Evolutionary conservation across 1,140 invertebrate genomes (phyloP).

Genomic region (Chrysopa pallens): DNA sequence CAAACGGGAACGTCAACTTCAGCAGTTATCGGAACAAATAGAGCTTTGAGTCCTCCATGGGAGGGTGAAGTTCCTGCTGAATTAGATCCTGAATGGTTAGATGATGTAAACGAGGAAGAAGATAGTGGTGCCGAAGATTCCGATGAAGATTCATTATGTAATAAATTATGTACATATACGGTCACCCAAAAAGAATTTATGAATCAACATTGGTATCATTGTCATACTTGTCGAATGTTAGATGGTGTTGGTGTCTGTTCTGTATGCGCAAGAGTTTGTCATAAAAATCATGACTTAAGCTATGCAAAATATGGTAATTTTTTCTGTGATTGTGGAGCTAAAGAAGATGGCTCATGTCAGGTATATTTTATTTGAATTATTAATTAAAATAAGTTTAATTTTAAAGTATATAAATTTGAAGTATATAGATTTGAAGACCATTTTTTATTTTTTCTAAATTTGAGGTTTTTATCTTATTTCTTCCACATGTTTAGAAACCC

Average conservation of each 20-base stretch:
- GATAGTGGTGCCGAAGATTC: slow-evolving; percentile 86
- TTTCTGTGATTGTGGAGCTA: slow-evolving; percentile 97
- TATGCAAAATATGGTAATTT: slow-evolving; percentile 98
- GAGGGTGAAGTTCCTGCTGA: slow-evolving; percentile 57
- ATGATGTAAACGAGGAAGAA: slow-evolving; percentile 76
- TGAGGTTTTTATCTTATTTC: too few species aligned
- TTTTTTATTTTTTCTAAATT: too few species aligned
- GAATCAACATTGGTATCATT: slow-evolving; percentile 97
- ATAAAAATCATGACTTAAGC: slow-evolving; percentile 89
- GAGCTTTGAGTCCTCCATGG: slow-evolving; percentile 55
- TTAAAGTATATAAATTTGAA: not conserved
- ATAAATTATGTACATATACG: slow-evolving; percentile 93
- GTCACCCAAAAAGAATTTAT: slow-evolving; percentile 96
- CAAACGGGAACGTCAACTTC: slow-evolving; percentile 12
- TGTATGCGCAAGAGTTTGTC: slow-evolving; percentile 91
- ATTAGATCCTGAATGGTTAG: slow-evolving; percentile 63
- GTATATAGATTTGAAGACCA: too few species aligned
- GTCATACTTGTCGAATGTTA: slow-evolving; percentile 95
- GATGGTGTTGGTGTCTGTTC: slow-evolving; percentile 96
- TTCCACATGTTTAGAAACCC: too few species aligned
- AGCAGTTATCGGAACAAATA: slow-evolving; percentile 23
- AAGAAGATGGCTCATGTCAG: slow-evolving; percentile 58
- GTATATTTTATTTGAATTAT: slow-evolving; percentile 10
- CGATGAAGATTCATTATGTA: slow-evolving; percentile 85
- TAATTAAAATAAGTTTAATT: too few species aligned